phyloP scores from a whole-genome alignment of 37 sponge, comb jelly and placozoan genomes.

The Aphrocallistes beatrix region DNA sequence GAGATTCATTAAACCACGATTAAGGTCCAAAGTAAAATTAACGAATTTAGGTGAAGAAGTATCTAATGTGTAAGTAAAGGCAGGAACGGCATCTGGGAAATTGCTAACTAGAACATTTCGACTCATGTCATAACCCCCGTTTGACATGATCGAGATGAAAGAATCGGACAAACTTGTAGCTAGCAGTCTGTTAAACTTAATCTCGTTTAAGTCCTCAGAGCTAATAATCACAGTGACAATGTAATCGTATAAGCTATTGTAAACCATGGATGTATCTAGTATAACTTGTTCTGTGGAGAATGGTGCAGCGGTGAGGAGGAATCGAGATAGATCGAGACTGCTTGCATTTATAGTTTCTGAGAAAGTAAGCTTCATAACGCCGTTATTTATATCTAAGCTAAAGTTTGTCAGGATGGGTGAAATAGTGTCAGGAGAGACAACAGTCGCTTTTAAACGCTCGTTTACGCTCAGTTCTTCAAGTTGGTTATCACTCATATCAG shows the following conservation, averaged over 20 bases:
- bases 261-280: not conserved
- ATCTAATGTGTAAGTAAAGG: constrained; percentile 31
- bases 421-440: not conserved
- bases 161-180: not conserved
- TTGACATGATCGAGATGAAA: not conserved
- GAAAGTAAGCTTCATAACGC: not conserved
- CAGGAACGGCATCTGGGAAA: not conserved
- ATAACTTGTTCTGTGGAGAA: not conserved
- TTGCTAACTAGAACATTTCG: constrained; percentile 16
- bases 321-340: not conserved
- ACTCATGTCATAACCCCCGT: constrained; percentile 19
- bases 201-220: constrained; percentile 23
- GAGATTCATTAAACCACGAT: constrained; percentile 38
- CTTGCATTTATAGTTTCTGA: constrained; percentile 20
- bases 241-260: not conserved
- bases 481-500: constrained; percentile 60
- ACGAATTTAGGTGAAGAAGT: constrained; percentile 32
- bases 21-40: constrained; percentile 60
- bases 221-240: not conserved
- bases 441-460: not conserved
- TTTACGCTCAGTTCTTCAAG: constrained; percentile 28
- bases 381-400: not conserved
- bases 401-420: not conserved
- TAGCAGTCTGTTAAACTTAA: not conserved
- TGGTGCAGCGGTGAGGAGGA: not conserved